A percentile compares a stretch with the other conserved stretches of the same genome.
phyloP scores from a whole-genome alignment of 2,888 invertebrate species.

The Arrhopalites spinosus region DNA sequence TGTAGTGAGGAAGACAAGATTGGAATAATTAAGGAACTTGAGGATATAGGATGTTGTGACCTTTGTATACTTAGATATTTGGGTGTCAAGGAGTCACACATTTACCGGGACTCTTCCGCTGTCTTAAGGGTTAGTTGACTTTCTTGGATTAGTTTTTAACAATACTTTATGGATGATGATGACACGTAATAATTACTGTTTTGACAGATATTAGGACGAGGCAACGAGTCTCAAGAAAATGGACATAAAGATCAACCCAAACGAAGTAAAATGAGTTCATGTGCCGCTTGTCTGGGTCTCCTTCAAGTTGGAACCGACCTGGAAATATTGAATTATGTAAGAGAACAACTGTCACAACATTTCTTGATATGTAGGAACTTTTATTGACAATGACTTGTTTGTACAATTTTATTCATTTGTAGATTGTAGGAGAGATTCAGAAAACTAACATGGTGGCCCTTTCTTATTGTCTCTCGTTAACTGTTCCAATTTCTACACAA shows the following conservation, averaged over 20 bases:
- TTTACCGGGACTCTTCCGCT: constrained; percentile 63
- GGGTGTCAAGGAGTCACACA: constrained; percentile 65
- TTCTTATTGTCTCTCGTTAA: constrained; percentile 72
- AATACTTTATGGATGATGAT: too few relatives aligned
- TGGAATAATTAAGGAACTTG: constrained; percentile 46
- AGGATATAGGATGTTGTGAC: constrained; percentile 66
- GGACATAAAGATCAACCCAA: constrained; percentile 57
- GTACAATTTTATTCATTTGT: constrained; percentile 25
- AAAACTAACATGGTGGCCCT: constrained; percentile 67
- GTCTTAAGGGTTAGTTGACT: constrained; percentile 5
- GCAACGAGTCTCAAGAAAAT: not conserved
- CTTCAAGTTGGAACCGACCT: constrained; percentile 67
- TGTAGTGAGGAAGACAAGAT: constrained; percentile 20
- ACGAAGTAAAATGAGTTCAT: constrained; percentile 64
- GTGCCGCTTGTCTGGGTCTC: constrained; percentile 74
- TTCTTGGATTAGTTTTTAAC: constrained; percentile 18
- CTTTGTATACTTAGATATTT: constrained; percentile 72
- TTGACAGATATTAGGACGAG: not conserved
- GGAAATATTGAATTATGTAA: constrained; percentile 64
- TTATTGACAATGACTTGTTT: not conserved
- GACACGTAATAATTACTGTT: not conserved
- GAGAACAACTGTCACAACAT: too few relatives aligned
- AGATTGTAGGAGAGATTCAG: constrained; percentile 57
- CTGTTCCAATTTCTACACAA: constrained; percentile 71
- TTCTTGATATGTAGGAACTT: too few relatives aligned